These are phyloP conservation scores for Camponotus fellah DNA, from an alignment of 2,888 invertebrate genomes.

Conservation along the genomic window DNA sequence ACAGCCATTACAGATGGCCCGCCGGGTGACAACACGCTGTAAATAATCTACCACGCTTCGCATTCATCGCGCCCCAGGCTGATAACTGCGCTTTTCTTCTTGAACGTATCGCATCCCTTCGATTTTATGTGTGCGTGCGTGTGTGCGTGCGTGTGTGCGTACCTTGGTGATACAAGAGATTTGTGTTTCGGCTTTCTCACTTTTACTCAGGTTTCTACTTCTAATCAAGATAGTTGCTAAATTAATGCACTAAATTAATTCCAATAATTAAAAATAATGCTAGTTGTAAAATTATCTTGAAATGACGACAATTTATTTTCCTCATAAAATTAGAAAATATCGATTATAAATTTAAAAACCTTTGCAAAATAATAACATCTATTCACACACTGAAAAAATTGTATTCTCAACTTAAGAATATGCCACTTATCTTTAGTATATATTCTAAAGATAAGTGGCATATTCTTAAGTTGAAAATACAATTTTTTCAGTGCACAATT, in stretches of 20 bases:
- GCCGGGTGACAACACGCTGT: conserved; percentile 81
- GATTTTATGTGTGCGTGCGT: background rate
- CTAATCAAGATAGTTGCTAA: conserved; percentile 11
- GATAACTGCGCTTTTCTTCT: conserved; percentile 63
- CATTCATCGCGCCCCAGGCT: conserved; percentile 48
- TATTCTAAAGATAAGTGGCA: no score
- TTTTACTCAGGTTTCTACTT: conserved; percentile 15
- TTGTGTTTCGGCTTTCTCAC: conserved; percentile 34
- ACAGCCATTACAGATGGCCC: conserved; percentile 85
- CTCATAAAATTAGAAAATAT: background rate
- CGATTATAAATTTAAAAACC: background rate
- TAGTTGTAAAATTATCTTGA: background rate
- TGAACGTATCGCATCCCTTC: conserved; percentile 40
- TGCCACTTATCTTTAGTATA: no score
- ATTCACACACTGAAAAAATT: no score
- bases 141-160: background rate
- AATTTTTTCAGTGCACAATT: no score
- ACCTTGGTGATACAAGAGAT: background rate
- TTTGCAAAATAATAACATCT: background rate
- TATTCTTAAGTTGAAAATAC: no score
- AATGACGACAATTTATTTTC: background rate
- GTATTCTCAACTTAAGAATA: no score
- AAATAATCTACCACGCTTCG: conserved; percentile 75
- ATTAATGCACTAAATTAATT: conserved; percentile 23
- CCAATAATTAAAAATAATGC: background rate